Base-by-base conservation (phyloP, 2,113 vertebrate species). In the Ranitomeya imitator region DNA sequence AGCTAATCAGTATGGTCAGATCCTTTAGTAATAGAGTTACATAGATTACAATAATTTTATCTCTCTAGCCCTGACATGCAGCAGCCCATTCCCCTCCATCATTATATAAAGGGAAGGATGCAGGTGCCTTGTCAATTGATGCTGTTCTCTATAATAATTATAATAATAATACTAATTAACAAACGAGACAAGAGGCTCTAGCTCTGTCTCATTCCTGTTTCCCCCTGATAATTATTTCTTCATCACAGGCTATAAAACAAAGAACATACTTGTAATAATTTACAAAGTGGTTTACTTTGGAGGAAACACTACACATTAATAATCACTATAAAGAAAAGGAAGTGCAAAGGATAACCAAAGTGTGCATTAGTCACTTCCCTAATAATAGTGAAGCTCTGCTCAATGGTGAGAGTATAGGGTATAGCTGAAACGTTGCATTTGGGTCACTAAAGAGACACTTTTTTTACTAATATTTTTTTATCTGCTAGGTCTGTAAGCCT, bases 151-250 rank as follows among this genome's bases (percentile, higher is more conserved):
- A 69, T 88, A 26, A 61, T 37, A 37, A 67, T 81, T 52, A 88
- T 74, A 88, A 61, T 60, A 84, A 81, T 87, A 73, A 88, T 88
- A 88, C 69, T 37, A 88, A 83, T 88, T 52, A 83, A 88, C 37
- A 63, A 63, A 83, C 69, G 4, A 88, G 79, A 2, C 67, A 57
- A 45, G 65, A 63, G 79, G 52, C 79, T 83, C 71, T 67, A 37
- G 54, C 86, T 74, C 71, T 21, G 69, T 71, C 51, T 88, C 60
- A 88, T 78, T 88, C 81, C 81, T 21, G 73, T 78, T n/a, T 45
- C 12, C 57, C 23, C 71, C 60, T 85, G 74, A 79, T 89, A 84
- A 79, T 89, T 89, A 89, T 89, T 74, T 31, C 26, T 85, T 84
- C 16, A 61, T 89, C 69, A 89, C 60, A 67, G 60, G 74, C 71